Evolutionary conservation across 35 echinoderm and acorn worm species (phyloP).

Genomic region (Apostichopus japonicus): DNA sequence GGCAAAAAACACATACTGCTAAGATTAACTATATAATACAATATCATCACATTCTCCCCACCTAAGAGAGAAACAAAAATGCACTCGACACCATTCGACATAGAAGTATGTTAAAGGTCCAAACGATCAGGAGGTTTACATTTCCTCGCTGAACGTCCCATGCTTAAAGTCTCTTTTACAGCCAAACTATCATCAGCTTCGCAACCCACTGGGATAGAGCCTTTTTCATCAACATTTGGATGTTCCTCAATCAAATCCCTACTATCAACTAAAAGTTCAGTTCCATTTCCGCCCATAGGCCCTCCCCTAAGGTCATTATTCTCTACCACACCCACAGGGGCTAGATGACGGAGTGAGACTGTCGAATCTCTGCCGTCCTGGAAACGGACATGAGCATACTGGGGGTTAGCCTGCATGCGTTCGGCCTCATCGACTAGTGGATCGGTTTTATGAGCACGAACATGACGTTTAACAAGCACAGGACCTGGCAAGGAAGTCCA

Average conservation of each 20-base stretch:
- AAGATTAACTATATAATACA: too few species aligned
- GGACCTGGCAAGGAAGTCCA: slow-evolving; percentile 38
- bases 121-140: too few species aligned
- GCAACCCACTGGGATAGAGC: too few species aligned
- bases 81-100: too few species aligned
- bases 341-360: slow-evolving; percentile 54
- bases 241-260: not conserved
- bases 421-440: slow-evolving; percentile 42
- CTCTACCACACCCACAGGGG: slow-evolving; percentile 13
- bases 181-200: too few species aligned
- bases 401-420: slow-evolving; percentile 40
- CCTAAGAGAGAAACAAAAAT: too few species aligned
- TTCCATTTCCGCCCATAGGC: not conserved
- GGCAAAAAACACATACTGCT: too few species aligned
- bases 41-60: too few species aligned
- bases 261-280: not conserved
- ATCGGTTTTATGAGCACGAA: slow-evolving; percentile 40
- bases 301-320: not conserved
- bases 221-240: too few species aligned
- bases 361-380: slow-evolving; percentile 53
- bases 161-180: too few species aligned
- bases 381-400: slow-evolving; percentile 55
- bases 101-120: too few species aligned
- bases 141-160: too few species aligned
- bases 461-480: slow-evolving; percentile 47